Percentiles rank a stretch among this genome's conserved stretches.
phyloP scores from a whole-genome alignment of 2,888 invertebrate genomes.

The Rhorus exstirpatorius region DNA sequence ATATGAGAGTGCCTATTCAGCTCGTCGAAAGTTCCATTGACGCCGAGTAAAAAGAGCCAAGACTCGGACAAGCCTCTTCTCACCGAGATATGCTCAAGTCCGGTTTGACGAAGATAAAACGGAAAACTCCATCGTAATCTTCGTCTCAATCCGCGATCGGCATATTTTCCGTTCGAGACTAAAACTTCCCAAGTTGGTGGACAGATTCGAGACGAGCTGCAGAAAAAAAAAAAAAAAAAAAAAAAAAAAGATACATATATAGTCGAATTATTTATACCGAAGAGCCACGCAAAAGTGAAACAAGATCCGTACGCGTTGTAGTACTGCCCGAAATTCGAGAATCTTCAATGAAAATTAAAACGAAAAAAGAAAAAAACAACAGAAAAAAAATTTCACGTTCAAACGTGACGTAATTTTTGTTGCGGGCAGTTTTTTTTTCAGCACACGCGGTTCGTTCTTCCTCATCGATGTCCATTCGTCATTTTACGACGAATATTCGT shows the following conservation, averaged over 20 bases:
- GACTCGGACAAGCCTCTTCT: constrained; percentile 79
- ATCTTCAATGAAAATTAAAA: constrained; percentile 14
- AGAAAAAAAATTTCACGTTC: neutral
- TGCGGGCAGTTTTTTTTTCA: constrained; percentile 32
- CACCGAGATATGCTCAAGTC: constrained; percentile 77
- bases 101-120: constrained; percentile 72
- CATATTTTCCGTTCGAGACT: constrained; percentile 4
- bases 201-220: constrained; percentile 51
- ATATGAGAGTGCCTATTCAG: constrained; percentile 83
- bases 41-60: constrained; percentile 73
- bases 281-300: constrained; percentile 5
- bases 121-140: constrained; percentile 13
- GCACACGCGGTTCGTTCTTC: constrained; percentile 68
- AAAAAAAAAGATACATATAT: neutral
- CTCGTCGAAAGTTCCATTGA: constrained; percentile 76
- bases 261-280: constrained; percentile 45
- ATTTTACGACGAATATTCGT: constrained; percentile 33
- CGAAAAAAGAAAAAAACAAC: constrained; percentile 6
- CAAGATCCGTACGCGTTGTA: constrained; percentile 37
- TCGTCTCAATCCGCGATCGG: too few species aligned
- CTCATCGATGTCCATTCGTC: constrained; percentile 55
- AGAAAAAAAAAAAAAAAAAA: too few species aligned
- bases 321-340: constrained; percentile 49
- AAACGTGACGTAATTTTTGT: constrained; percentile 25
- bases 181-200: constrained; percentile 24